Conservation (phyloP, 2,797 vertebrate genomes). For the Lagocephalus sceleratus region DNA sequence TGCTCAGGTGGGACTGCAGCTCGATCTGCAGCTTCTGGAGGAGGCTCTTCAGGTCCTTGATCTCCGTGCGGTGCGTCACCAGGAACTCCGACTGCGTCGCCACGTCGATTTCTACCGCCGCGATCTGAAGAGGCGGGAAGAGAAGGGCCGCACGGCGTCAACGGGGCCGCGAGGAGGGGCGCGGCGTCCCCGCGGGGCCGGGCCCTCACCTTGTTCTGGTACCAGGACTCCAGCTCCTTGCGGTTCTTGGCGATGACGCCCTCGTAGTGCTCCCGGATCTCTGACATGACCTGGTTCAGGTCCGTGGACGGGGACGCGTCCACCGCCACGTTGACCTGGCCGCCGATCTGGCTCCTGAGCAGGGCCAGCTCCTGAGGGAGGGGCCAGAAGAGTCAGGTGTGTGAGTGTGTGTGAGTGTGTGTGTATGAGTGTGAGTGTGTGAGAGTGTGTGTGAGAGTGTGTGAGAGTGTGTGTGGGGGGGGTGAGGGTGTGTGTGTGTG, state of each 20-base stretch:
- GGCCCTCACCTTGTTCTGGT: conserved; percentile 82
- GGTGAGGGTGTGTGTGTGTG: no score
- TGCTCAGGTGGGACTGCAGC: conserved; percentile 67
- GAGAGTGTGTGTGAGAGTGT: no score
- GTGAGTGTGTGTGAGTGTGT: no score
- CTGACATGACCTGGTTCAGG: conserved; percentile 79
- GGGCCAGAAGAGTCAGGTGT: conserved; percentile 1
- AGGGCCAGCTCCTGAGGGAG: conserved; percentile 74
- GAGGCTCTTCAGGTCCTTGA: conserved; percentile 67
- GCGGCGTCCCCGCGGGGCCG: no score
- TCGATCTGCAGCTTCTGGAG: conserved; percentile 75
- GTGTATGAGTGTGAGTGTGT: no score
- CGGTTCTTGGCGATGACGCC: conserved; percentile 79
- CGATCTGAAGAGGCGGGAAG: conserved; percentile 42
- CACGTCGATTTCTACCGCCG: conserved; percentile 61
- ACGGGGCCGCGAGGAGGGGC: no score
- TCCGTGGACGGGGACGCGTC: conserved; percentile 80
- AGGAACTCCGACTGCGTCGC: conserved; percentile 57
- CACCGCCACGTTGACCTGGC: conserved; percentile 84
- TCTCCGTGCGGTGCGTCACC: conserved; percentile 45
- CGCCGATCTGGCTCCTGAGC: conserved; percentile 72
- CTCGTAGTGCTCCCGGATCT: conserved; percentile 88
- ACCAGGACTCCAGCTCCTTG: conserved; percentile 83
- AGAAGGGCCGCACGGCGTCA: no score
- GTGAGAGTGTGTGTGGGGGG: no score